These are phyloP conservation scores for Lepidochrysops patricia DNA, from an alignment of 2,888 invertebrate genomes.

Conservation along the genomic window DNA sequence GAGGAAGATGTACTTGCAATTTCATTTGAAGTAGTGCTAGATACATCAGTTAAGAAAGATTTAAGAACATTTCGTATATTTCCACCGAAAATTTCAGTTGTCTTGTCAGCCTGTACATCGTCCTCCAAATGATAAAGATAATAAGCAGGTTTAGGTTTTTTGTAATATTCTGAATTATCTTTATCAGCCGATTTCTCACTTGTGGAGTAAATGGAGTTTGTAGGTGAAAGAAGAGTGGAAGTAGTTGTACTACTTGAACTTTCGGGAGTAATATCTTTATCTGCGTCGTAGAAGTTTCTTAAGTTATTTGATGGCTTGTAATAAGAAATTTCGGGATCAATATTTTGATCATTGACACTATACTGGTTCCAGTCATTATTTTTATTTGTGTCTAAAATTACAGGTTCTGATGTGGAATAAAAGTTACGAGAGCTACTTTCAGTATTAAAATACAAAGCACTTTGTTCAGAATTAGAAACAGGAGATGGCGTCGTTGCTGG, in stretches of 20 bases:
- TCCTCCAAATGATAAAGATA: conserved; percentile 56
- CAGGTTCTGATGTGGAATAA: conserved; percentile 22
- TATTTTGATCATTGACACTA: conserved; percentile 27
- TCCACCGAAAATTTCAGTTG: conserved; percentile 57
- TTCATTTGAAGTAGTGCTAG: conserved; percentile 9
- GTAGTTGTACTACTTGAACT: conserved; percentile 35
- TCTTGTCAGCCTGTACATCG: conserved; percentile 49
- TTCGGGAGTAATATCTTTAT: conserved; percentile 31
- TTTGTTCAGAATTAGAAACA: conserved; percentile 37
- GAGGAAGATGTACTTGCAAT: conserved; percentile 33
- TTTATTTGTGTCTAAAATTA: conserved; percentile 13
- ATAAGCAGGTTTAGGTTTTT: conserved; percentile 42
- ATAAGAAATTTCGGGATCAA: conserved; percentile 63
- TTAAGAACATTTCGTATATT: conserved; percentile 56
- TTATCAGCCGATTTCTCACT: conserved; percentile 26
- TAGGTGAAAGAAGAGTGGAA: conserved; percentile 30
- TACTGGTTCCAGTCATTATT: conserved; percentile 11
- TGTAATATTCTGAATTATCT: conserved; percentile 31
- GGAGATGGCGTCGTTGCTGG: conserved; percentile 39
- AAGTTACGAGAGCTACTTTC: conserved; percentile 13
- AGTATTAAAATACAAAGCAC: conserved; percentile 19
- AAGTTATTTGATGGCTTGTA: conserved; percentile 41
- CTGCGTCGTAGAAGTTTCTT: conserved; percentile 24
- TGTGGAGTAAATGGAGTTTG: conserved; percentile 26
- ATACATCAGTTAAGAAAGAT: conserved; percentile 47